These are phyloP conservation scores for Loripinus fragilis DNA, from an alignment of 2,888 invertebrate genomes.

Conservation along the genomic window DNA sequence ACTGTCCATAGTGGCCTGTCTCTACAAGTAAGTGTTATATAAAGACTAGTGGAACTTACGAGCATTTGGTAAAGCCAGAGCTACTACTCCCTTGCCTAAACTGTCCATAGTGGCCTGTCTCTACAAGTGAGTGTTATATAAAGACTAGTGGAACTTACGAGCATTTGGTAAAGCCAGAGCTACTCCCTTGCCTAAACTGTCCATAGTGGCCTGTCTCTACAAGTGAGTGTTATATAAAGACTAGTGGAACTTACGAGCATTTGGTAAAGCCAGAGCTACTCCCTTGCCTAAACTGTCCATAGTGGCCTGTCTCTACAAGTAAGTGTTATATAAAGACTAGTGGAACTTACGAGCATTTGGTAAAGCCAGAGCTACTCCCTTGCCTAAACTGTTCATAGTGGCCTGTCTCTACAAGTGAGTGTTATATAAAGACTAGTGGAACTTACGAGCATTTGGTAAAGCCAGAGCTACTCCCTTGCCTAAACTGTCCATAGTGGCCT, in stretches of 20 bases:
- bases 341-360: slow-evolving; percentile 66
- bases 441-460: slow-evolving; percentile 68
- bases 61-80: slow-evolving; percentile 64
- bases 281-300: slow-evolving; percentile 70
- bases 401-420: no score
- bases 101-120: no score
- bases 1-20: slow-evolving; percentile 74
- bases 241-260: slow-evolving; percentile 58
- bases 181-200: slow-evolving; percentile 66
- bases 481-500: slow-evolving; percentile 71
- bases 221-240: no score
- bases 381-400: slow-evolving; percentile 69
- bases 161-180: slow-evolving; percentile 63
- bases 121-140: no score
- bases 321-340: no score
- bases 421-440: no score
- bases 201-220: no score
- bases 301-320: no score
- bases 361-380: slow-evolving; percentile 55
- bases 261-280: slow-evolving; percentile 56
- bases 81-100: slow-evolving; percentile 62
- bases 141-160: slow-evolving; percentile 45
- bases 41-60: slow-evolving; percentile 44
- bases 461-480: slow-evolving; percentile 57
- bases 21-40: slow-evolving; percentile 76